Percentiles rank a stretch among this genome's conserved stretches.
phyloP scores from a whole-genome alignment of 1,140 invertebrate genomes.

The Pentalonia nigronervosa region DNA sequence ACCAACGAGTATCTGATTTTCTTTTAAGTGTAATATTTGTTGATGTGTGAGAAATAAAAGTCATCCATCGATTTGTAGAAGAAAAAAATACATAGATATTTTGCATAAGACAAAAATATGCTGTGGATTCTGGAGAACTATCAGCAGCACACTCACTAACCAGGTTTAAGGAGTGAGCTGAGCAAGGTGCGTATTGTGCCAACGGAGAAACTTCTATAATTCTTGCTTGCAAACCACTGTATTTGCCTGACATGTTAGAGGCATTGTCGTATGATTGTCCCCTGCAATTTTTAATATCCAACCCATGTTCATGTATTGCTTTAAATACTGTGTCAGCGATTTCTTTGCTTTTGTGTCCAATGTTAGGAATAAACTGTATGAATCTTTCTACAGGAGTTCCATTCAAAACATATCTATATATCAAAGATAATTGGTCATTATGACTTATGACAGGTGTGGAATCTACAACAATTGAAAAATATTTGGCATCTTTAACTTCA shows the following conservation, averaged over 20 bases:
- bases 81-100: slow-evolving; percentile 61
- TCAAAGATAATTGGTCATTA: slow-evolving; percentile 63
- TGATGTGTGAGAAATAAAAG: no score
- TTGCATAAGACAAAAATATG: slow-evolving; percentile 61
- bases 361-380: slow-evolving; percentile 57
- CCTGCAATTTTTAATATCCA: slow-evolving; percentile 62
- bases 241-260: slow-evolving; percentile 63
- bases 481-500: slow-evolving; percentile 59
- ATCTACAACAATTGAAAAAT: no score
- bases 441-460: slow-evolving; percentile 64
- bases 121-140: slow-evolving; percentile 60
- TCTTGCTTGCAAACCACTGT: slow-evolving; percentile 61
- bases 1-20: background rate
- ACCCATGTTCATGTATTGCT: slow-evolving; percentile 51
- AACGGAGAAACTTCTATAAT: slow-evolving; percentile 60
- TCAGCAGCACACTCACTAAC: slow-evolving; percentile 62
- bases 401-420: slow-evolving; percentile 62
- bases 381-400: slow-evolving; percentile 58
- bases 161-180: slow-evolving; percentile 63
- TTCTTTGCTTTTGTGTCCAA: slow-evolving; percentile 54
- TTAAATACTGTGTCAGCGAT: slow-evolving; percentile 54
- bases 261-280: slow-evolving; percentile 64
- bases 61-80: slow-evolving; percentile 60
- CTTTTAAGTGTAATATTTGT: no score
- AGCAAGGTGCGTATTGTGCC: slow-evolving; percentile 62